Conservation (phyloP, 2,797 vertebrate genomes). For the Helicolenus hilgendorfi region DNA sequence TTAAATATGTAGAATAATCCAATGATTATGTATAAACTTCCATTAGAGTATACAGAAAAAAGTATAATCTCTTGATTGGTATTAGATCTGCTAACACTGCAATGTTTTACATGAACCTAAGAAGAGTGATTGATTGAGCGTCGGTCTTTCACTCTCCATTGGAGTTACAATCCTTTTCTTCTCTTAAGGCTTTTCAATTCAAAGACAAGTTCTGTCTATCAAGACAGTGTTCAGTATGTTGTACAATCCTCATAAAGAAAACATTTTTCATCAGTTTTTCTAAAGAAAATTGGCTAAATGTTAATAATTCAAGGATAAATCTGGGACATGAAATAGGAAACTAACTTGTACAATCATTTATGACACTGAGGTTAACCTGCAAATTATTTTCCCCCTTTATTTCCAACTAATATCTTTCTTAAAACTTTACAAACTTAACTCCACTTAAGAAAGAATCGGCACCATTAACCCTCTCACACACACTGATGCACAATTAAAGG, state of each 20-base stretch:
- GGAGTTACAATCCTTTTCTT: not conserved
- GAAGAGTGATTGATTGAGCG: not conserved
- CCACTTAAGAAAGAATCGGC: not conserved
- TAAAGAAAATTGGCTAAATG: not conserved
- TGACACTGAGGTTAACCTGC: not conserved
- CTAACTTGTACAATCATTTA: not conserved
- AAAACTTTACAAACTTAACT: not conserved
- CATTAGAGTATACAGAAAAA: too few relatives aligned
- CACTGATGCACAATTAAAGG: not conserved
- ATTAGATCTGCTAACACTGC: not conserved
- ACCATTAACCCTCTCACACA: not conserved
- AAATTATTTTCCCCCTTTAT: not conserved
- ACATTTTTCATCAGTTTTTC: not conserved
- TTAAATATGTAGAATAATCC: too few relatives aligned
- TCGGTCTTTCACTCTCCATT: not conserved
- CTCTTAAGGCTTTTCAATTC: not conserved
- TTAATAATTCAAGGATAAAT: constrained; percentile 7
- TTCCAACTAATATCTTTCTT: not conserved
- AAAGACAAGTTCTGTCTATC: not conserved
- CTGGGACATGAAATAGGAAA: not conserved
- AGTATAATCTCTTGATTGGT: not conserved
- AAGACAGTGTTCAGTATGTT: not conserved
- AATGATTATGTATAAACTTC: too few relatives aligned
- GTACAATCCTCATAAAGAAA: not conserved
- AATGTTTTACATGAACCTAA: not conserved